Evolutionary conservation across 2,797 vertebrate species (phyloP), one percentile per base, ranked within the genome.

Genomic region (Podarcis siculus): DNA sequence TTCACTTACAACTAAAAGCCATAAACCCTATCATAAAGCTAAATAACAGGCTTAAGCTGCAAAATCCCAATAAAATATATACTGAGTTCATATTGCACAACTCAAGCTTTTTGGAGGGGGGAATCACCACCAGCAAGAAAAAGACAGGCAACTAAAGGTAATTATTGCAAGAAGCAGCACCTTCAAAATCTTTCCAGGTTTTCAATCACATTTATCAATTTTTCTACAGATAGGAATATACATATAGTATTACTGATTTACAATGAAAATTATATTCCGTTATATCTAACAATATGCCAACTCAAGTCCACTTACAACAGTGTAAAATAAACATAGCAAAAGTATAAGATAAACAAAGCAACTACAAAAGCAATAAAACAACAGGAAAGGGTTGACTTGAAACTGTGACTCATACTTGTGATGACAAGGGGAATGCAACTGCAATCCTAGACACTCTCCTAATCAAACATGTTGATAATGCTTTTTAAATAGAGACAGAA

Each of bases 1-100:
- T 86, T 79, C 79, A 67, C 77, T 79, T 83, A 76, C 64, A 88
- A 88, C 71, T 32, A 32, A 84, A 89, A 6, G 89, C 71, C 91
- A 66, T 66, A 87, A 92, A 79, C 32, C 15, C 12, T 25, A 90
- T 72, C 45, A 39, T 7, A 55, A 4, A 81, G 49, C 58, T 86
- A 87, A 87, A 89, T 79, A 61, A 61, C 12, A 89, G 58, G 61
- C 75, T 17, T 7, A 73, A 61, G 80, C 25, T 89, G 72, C 15
- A 81, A 90, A 84, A 90, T 79, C 12, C 1, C 0, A 69, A 1
- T 1, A 4, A 67, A 8, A 80, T 58, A 6, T 15, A 5, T 5
- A 25, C 0, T 0, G 8, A 19, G 37, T 87, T 85, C 45, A 71
- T 39, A 55, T 76, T 42, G 77, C 25, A 67, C 17, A 67, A 55